Evolutionary conservation across 2,888 invertebrate species (phyloP), one percentile per base, ranked within the genome.

Genomic region (Drosophila lacicola): DNA sequence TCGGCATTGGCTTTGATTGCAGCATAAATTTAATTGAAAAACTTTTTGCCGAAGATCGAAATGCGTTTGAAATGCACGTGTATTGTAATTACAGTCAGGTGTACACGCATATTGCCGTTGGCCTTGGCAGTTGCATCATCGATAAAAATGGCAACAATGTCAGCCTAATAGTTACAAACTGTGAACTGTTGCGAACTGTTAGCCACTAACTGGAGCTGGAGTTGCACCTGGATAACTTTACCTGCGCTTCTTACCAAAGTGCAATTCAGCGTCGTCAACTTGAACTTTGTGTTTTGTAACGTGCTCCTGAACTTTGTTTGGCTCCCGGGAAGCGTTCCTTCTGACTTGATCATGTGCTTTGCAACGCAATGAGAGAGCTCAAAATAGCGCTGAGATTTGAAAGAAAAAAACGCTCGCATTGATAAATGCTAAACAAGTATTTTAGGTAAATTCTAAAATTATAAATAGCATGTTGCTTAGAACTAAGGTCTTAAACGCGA

Each of bases 231-330:
- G 14, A 71, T 36, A 77, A 82, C 82, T 80, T 82, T 56, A 45
- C 50, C 73, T 46, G 47, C 47, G 51, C 57, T 74, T 70, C 78
- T 62, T 65, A 54, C 61, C 83, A 83, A 81, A 81, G 81, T 81
- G 81, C 81, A 83, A 76, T 81, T 83, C 81, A 75, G 76, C 83
- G 76, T 83, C 73, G 76, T 80, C 83, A 83, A 80, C 76, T 81
- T 83, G 81, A 81, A 81, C 83, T 82, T 81, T 79, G 75, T 72
- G 69, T 56, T 75, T 66, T 61, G 79, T 34, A 64, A 61, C 64
- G 64, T 57, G 62, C 60, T 62, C 3, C 17, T 13, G 11, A 76
- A 67, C 60, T 74, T 57, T 57, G 14, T 11, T 11, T 17, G 46
- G 21, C 37, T 47, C 17, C 36, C n/a, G 21, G 10, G 3, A 8